Conservation (phyloP, 2,888 invertebrate genomes). For the Papilio demoleus region DNA sequence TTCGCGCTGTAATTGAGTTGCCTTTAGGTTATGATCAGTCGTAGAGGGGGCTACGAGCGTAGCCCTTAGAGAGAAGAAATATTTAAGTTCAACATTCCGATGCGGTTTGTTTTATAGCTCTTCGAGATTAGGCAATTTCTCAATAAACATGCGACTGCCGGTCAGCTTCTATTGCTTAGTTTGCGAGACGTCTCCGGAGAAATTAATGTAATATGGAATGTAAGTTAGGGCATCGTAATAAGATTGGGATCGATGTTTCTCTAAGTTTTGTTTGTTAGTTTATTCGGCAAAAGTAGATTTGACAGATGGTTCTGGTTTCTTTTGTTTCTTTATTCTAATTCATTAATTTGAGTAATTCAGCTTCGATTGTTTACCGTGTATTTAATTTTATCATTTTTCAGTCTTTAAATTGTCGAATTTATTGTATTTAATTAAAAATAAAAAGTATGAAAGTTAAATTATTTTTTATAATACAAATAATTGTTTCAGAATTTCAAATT, state of each 20-base stretch:
- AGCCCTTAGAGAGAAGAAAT: slow-evolving; percentile 81
- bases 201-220: slow-evolving; percentile 78
- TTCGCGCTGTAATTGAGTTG: slow-evolving; percentile 81
- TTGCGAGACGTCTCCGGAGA: slow-evolving; percentile 79
- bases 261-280: slow-evolving; percentile 63
- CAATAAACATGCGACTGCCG: slow-evolving; percentile 77
- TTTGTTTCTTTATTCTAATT: background rate
- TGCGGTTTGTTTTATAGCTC: slow-evolving; percentile 83
- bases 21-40: slow-evolving; percentile 82
- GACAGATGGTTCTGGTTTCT: slow-evolving; percentile 36
- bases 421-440: background rate
- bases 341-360: background rate
- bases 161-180: slow-evolving; percentile 77
- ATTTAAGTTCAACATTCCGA: slow-evolving; percentile 81
- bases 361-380: background rate
- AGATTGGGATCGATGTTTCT: slow-evolving; percentile 40
- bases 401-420: background rate
- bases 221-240: slow-evolving; percentile 60
- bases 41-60: slow-evolving; percentile 79
- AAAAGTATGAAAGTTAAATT: background rate
- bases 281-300: slow-evolving; percentile 54
- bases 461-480: background rate
- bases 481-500: slow-evolving; percentile 63
- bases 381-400: background rate
- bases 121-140: slow-evolving; percentile 81